Conservation (phyloP, 2,888 invertebrate genomes). For the Nymphalis c-album region DNA sequence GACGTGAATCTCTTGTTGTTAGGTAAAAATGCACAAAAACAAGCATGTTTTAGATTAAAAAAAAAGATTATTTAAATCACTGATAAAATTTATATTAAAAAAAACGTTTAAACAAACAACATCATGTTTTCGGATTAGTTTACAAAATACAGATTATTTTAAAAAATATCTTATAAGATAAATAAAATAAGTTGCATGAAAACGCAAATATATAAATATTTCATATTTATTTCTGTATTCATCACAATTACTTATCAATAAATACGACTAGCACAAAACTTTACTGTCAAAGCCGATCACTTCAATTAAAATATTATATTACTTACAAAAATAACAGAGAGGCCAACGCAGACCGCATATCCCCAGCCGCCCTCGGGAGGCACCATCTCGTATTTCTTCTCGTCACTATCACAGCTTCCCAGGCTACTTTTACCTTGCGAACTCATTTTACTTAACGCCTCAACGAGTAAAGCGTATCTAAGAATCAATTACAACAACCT, state of each 20-base stretch:
- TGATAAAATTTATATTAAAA: too few species aligned
- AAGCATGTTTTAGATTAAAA: too few species aligned
- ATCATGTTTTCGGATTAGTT: too few species aligned
- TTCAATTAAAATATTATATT: constrained; percentile 27
- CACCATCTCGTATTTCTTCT: constrained; percentile 66
- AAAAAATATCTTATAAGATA: too few species aligned
- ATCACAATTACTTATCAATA: neutral
- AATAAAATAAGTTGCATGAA: too few species aligned
- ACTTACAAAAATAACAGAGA: constrained; percentile 86
- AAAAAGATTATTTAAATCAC: too few species aligned
- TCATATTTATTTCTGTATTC: too few species aligned
- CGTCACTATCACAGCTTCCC: constrained; percentile 54
- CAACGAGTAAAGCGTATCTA: constrained; percentile 38
- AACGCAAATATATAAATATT: too few species aligned
- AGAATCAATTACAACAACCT: constrained; percentile 36
- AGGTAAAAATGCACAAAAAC: too few species aligned
- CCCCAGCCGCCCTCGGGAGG: constrained; percentile 89
- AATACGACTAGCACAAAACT: neutral
- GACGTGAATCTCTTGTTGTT: too few species aligned
- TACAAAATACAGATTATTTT: too few species aligned
- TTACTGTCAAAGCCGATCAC: neutral
- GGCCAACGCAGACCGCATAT: constrained; percentile 84
- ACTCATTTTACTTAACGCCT: constrained; percentile 44
- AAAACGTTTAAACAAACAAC: too few species aligned
- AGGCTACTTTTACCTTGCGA: constrained; percentile 50